Percentiles rank a stretch among this genome's conserved stretches.
Conservation (phyloP, 2,113 vertebrate genomes). For the Siniperca knerii region DNA sequence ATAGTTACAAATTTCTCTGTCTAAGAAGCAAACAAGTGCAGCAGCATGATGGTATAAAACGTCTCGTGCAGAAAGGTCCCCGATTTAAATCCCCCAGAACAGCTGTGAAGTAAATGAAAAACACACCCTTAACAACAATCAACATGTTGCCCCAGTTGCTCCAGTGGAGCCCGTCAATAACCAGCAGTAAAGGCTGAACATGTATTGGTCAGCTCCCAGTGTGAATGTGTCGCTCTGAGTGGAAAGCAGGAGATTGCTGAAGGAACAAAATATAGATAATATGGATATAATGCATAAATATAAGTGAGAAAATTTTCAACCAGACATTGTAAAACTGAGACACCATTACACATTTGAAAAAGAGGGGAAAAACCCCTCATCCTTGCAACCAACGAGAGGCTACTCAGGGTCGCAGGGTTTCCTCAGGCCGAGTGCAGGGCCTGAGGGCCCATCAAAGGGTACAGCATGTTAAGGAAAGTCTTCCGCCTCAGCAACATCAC, state of each 20-base stretch:
- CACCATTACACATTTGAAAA: neutral
- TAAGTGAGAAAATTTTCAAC: neutral
- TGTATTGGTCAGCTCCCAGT: slow-evolving; percentile 15
- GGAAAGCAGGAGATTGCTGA: neutral
- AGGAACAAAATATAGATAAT: neutral
- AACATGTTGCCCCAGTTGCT: neutral
- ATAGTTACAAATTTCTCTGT: neutral
- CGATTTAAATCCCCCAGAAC: neutral
- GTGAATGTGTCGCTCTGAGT: neutral
- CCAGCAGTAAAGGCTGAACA: neutral
- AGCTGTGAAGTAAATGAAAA: slow-evolving; percentile 20
- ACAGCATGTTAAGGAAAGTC: slow-evolving; percentile 79
- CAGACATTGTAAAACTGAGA: neutral
- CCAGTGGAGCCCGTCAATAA: slow-evolving; percentile 2
- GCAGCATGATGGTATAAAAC: slow-evolving; percentile 1
- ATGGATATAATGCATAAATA: neutral
- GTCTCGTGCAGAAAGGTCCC: neutral
- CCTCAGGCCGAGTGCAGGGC: slow-evolving; percentile 65
- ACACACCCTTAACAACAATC: neutral
- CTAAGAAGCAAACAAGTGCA: neutral
- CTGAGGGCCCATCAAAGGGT: slow-evolving; percentile 79
- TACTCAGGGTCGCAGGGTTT: slow-evolving; percentile 61
- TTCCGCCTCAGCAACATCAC: slow-evolving; percentile 87
- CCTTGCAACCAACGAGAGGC: slow-evolving; percentile 59
- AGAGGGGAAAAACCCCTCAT: slow-evolving; percentile 14